Conservation (phyloP, 2,888 invertebrate species). For the Morinoia aosen region DNA sequence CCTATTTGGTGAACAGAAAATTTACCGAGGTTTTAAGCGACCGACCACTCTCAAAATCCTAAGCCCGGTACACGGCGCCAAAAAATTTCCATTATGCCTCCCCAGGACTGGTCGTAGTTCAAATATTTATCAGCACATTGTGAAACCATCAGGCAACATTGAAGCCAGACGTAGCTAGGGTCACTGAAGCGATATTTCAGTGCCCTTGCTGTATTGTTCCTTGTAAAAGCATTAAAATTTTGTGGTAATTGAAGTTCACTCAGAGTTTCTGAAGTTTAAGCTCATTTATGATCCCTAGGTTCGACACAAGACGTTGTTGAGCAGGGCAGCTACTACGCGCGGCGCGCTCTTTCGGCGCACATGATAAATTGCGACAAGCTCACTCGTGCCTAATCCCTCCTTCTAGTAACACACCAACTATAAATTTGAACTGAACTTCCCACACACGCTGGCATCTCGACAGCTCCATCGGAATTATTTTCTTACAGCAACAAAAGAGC, state of each 20-base stretch:
- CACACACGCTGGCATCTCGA: slow-evolving; percentile 17
- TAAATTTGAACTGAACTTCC: background rate
- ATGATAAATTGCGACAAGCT: slow-evolving; percentile 3
- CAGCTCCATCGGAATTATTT: slow-evolving; percentile 17
- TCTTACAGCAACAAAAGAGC: background rate
- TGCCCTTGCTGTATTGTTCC: background rate
- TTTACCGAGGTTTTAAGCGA: no score
- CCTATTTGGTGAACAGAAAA: no score
- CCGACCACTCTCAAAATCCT: background rate
- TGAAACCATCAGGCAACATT: background rate
- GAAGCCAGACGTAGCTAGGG: background rate
- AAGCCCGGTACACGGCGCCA: background rate
- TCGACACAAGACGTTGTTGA: background rate
- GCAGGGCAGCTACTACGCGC: background rate
- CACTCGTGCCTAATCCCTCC: background rate
- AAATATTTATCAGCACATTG: background rate
- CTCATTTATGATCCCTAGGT: background rate
- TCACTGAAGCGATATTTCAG: background rate
- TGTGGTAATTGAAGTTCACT: background rate
- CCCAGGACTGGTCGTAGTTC: background rate
- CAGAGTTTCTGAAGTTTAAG: background rate
- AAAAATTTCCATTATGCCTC: background rate
- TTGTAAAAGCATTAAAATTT: background rate
- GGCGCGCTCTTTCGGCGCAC: background rate
- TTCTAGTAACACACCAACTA: background rate